A percentile compares a stretch with the other conserved stretches of the same genome.
Conservation (phyloP, 2,113 vertebrate genomes). For the Hemiscyllium ocellatum region DNA sequence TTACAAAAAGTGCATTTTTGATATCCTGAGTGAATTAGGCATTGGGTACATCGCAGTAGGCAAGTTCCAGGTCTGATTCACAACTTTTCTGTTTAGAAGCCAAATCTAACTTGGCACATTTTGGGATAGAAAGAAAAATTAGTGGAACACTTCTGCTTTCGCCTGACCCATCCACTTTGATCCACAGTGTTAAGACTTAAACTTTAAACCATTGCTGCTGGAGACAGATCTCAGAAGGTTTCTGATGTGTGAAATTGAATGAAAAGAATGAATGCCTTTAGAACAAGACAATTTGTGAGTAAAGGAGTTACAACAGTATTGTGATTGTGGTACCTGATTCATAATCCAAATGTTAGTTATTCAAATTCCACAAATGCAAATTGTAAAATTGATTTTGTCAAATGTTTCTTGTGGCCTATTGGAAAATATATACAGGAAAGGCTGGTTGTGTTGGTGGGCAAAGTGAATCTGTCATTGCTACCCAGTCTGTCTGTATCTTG, state of each 20-base stretch:
- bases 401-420: not conserved
- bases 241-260: not conserved
- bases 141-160: not conserved
- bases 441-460: not conserved
- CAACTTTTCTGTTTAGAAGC: not conserved
- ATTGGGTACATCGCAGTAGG: not conserved
- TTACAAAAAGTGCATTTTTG: not conserved
- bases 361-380: not conserved
- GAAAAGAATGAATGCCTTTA: not conserved
- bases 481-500: not conserved
- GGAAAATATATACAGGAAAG: not conserved
- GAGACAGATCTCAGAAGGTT: not conserved
- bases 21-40: not conserved
- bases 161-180: not conserved
- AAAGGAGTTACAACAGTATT: not conserved
- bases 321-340: not conserved
- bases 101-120: not conserved
- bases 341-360: not conserved
- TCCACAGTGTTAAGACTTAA: not conserved
- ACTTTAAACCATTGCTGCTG: not conserved
- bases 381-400: not conserved
- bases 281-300: not conserved
- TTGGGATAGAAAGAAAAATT: not conserved
- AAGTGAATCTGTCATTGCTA: not conserved
- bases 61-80: not conserved